These are phyloP conservation scores for Rhizoglyphus robini DNA, from an alignment of 1,140 invertebrate genomes.

Conservation along the genomic window DNA sequence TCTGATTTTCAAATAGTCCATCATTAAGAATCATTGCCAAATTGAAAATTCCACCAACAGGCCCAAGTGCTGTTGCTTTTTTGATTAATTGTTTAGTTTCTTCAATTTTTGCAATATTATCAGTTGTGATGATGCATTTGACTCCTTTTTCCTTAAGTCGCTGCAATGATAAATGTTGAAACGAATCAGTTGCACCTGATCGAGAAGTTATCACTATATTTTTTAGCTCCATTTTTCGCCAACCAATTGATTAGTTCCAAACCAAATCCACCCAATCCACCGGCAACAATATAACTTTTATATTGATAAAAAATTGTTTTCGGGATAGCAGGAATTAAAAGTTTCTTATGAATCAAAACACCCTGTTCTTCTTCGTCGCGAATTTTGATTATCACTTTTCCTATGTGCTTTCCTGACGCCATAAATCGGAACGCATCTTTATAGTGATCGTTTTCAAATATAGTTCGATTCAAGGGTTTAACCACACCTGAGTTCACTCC, in stretches of 20 bases:
- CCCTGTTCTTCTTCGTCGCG: constrained; percentile 29
- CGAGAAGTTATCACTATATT: constrained; percentile 73
- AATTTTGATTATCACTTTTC: constrained; percentile 59
- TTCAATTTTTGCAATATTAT: constrained; percentile 44
- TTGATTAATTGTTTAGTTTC: constrained; percentile 46
- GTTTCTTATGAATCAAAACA: constrained; percentile 26
- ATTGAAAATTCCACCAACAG: constrained; percentile 88
- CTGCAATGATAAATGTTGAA: constrained; percentile 45
- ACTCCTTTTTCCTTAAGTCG: constrained; percentile 48
- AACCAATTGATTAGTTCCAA: constrained; percentile 83
- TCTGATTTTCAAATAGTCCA: constrained; percentile 74
- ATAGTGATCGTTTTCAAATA: constrained; percentile 67
- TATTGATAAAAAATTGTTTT: constrained; percentile 70
- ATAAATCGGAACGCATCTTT: constrained; percentile 88
- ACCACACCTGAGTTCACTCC: constrained; percentile 75
- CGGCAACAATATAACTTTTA: constrained; percentile 69
- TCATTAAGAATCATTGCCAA: constrained; percentile 71
- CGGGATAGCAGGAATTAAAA: constrained; percentile 43
- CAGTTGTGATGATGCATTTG: constrained; percentile 52
- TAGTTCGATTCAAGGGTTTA: constrained; percentile 59
- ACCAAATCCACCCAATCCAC: constrained; percentile 87
- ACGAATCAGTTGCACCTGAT: constrained; percentile 69
- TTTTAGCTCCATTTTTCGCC: constrained; percentile 61
- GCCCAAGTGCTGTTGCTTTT: constrained; percentile 47
- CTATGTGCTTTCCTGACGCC: constrained; percentile 90